Evolutionary conservation across 2,113 vertebrate genomes (phyloP).

Genomic region (Bos indicus): DNA sequence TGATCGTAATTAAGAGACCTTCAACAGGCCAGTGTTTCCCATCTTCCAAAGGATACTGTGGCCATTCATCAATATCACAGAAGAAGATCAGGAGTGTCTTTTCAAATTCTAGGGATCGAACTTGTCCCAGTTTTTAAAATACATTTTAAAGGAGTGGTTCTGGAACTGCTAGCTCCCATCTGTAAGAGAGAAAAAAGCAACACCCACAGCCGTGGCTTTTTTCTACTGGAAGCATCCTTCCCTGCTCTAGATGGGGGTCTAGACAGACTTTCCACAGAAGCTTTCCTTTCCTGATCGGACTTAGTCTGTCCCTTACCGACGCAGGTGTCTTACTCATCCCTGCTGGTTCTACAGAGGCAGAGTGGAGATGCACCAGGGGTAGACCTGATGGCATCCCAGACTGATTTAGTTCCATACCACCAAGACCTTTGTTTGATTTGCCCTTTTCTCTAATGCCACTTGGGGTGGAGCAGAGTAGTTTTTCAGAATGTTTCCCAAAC

Average conservation of each 20-base stretch:
- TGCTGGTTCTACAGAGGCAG: not conserved
- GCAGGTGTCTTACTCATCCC: not conserved
- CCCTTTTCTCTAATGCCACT: not conserved
- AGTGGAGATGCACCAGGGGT: not conserved
- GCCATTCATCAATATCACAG: not conserved
- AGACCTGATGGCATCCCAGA: not conserved
- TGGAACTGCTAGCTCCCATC: not conserved
- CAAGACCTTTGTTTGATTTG: not conserved
- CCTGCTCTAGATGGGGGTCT: not conserved
- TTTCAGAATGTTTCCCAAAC: not conserved
- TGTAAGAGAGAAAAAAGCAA: not conserved
- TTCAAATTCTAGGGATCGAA: not conserved
- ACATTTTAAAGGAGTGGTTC: not conserved
- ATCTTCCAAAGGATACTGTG: not conserved
- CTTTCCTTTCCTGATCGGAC: not conserved
- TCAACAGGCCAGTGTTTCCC: not conserved
- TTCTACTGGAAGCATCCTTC: not conserved
- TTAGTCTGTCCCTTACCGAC: rapidly evolving
- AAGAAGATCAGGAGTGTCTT: not conserved
- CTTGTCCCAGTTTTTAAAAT: not conserved
- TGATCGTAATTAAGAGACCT: not conserved
- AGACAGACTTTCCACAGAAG: not conserved
- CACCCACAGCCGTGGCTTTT: not conserved
- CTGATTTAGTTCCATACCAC: not conserved
- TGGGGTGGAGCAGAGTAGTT: not conserved